Evolutionary conservation across 1,140 invertebrate species (phyloP).

Genomic region (Leptopilina boulardi): DNA sequence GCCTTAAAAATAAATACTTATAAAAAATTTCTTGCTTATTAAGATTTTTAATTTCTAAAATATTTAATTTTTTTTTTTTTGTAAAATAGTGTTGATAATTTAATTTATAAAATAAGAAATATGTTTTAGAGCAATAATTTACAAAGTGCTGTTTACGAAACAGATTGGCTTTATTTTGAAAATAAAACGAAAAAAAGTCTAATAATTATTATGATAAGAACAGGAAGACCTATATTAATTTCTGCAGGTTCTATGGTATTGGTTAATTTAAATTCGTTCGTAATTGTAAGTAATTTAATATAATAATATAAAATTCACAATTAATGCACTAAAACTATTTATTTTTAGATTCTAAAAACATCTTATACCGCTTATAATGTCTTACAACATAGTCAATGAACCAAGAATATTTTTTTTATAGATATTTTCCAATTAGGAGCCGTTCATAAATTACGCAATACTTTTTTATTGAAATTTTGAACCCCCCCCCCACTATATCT

Average conservation of each 20-base stretch:
- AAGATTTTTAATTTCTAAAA: no score
- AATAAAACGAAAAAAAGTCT: conserved; percentile 23
- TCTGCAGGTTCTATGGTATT: neutral
- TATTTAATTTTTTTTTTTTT: no score
- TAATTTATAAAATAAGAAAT: no score
- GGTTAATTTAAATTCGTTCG: neutral
- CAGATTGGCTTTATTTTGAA: neutral
- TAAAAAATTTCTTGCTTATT: no score
- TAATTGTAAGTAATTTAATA: neutral
- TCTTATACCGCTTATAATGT: neutral
- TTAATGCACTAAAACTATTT: neutral
- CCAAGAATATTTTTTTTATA: no score
- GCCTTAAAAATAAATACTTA: no score
- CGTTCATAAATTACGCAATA: no score
- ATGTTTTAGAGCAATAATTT: neutral
- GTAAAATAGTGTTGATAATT: no score
- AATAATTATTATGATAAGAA: neutral
- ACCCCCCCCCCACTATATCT: no score
- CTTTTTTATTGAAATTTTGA: no score
- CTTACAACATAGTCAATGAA: neutral
- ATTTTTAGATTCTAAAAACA: neutral
- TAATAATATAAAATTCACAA: neutral
- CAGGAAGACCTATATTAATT: neutral
- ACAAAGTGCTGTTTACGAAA: neutral
- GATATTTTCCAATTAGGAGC: no score